Evolutionary conservation across 2,113 vertebrate genomes (phyloP).

Genomic region (Laterallus jamaicensis): DNA sequence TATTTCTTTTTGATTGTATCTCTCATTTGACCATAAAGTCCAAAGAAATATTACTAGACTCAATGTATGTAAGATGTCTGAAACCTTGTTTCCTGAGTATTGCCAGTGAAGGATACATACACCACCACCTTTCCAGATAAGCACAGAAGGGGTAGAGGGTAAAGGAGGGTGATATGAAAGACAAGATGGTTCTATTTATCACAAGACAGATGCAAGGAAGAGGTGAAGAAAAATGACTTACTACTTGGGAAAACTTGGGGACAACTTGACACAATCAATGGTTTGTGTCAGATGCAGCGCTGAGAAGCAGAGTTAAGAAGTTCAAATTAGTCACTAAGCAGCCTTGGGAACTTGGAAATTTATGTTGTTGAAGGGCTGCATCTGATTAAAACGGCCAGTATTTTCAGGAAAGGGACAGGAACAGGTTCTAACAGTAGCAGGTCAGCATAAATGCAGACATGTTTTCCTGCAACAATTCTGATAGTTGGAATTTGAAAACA

Average conservation of each 20-base stretch:
- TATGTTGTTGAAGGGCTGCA: not conserved
- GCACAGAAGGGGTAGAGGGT: not conserved
- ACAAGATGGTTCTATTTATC: not conserved
- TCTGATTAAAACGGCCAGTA: not conserved
- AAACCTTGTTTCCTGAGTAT: not conserved
- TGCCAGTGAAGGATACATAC: not conserved
- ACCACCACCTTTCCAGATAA: not conserved
- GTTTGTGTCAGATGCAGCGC: not conserved
- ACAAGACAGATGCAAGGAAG: not conserved
- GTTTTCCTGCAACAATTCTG: not conserved
- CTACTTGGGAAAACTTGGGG: not conserved
- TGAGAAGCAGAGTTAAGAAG: not conserved
- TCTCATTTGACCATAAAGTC: not conserved
- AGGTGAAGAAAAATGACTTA: not conserved
- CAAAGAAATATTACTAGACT: not conserved
- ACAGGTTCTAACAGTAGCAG: not conserved
- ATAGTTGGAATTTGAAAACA: not conserved
- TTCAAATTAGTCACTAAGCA: not conserved
- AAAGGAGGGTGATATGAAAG: not conserved
- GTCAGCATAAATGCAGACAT: not conserved
- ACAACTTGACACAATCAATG: not conserved
- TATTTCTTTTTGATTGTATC: not conserved
- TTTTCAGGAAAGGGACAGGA: not conserved
- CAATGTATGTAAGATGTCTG: not conserved
- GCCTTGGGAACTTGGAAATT: not conserved